These are phyloP conservation scores for Tupaia chinensis DNA, from an alignment of 2,113 vertebrate genomes.

Conservation along the genomic window DNA sequence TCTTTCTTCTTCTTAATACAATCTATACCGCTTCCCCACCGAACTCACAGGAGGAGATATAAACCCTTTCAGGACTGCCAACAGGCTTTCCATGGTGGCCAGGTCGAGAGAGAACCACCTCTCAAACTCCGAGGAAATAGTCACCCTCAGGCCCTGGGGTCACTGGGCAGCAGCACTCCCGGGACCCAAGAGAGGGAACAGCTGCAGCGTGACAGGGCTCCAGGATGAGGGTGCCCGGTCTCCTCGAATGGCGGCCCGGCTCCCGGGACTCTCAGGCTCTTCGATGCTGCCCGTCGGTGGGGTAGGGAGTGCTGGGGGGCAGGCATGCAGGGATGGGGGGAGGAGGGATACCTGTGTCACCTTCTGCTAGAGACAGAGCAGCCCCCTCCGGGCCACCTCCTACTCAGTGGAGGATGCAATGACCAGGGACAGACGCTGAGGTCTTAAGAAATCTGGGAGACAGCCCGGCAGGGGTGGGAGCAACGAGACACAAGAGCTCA, in stretches of 20 bases:
- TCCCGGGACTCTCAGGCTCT: conserved; percentile 45
- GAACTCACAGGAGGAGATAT: conserved; percentile 68
- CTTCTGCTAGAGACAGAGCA: neutral
- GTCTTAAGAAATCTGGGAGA: neutral
- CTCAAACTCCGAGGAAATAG: conserved; percentile 24
- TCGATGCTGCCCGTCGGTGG: neutral
- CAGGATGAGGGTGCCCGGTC: conserved; percentile 15
- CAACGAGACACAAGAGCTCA: neutral
- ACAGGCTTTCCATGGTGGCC: conserved; percentile 37
- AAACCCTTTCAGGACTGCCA: conserved; percentile 57
- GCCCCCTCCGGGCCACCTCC: neutral
- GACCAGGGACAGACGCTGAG: neutral
- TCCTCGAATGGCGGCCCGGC: neutral
- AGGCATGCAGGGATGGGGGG: conserved; percentile 44
- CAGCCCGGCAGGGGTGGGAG: neutral
- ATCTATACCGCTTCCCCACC: conserved; percentile 68
- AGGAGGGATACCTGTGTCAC: neutral
- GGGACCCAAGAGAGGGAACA: neutral
- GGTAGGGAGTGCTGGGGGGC: neutral
- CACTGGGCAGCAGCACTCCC: conserved; percentile 47
- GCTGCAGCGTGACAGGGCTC: conserved; percentile 25
- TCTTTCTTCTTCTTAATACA: conserved; percentile 72
- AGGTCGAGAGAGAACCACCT: conserved; percentile 49
- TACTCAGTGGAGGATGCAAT: neutral
- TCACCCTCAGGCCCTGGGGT: conserved; percentile 42